Percentiles rank a stretch among this genome's conserved stretches.
These are phyloP conservation scores for Tympanuchus pallidicinctus DNA, from an alignment of 2,113 vertebrate species.

Conservation along the genomic window DNA sequence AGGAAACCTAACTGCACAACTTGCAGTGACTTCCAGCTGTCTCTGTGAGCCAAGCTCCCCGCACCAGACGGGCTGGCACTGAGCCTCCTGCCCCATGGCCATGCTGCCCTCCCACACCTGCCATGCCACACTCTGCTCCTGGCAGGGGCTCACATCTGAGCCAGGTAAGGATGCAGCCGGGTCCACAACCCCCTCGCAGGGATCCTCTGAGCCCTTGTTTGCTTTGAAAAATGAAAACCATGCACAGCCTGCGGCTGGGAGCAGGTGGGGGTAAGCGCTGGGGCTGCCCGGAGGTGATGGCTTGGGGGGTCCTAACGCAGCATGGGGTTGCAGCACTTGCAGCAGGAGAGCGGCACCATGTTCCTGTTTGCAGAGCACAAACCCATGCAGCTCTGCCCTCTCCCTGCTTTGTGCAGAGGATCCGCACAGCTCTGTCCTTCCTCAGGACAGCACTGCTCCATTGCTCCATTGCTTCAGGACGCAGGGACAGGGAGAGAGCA, in stretches of 20 bases:
- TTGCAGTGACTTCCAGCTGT: conserved; percentile 66
- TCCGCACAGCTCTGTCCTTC: background rate
- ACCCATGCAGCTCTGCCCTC: background rate
- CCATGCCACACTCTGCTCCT: background rate
- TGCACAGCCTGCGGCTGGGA: background rate
- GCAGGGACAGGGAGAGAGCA: background rate
- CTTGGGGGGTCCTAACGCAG: fast-evolving
- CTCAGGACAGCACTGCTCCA: background rate
- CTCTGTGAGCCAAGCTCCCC: conserved; percentile 30
- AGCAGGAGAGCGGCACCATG: background rate
- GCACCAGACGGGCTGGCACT: conserved; percentile 50
- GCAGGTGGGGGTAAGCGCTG: background rate
- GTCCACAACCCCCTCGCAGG: fast-evolving
- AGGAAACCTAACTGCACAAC: conserved; percentile 60
- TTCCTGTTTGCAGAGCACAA: background rate
- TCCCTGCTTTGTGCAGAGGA: background rate
- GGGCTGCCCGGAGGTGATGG: background rate
- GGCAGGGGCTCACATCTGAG: background rate
- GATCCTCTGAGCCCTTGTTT: background rate
- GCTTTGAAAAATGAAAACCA: background rate
- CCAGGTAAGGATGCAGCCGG: background rate
- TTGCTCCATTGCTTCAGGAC: background rate
- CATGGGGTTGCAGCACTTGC: background rate
- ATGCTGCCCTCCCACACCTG: conserved; percentile 12
- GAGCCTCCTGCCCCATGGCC: background rate